These are phyloP conservation scores for Spilogale gracilis DNA, from an alignment of 2,113 vertebrate genomes.

Conservation along the genomic window DNA sequence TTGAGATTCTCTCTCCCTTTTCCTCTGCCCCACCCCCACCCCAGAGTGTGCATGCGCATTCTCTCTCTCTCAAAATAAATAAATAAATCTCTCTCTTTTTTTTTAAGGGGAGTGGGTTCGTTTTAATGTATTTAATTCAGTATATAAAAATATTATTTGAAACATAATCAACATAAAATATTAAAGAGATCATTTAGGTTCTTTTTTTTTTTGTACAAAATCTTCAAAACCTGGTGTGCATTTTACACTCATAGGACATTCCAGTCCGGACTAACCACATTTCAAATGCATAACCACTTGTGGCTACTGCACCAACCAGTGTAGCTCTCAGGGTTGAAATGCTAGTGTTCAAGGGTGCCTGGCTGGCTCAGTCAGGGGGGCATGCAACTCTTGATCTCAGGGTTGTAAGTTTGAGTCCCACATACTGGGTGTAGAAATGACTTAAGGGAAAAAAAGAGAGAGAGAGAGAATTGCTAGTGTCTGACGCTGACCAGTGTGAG, in stretches of 20 bases:
- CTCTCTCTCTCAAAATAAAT: neutral
- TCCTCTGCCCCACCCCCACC: neutral
- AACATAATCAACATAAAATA: neutral
- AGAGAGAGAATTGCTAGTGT: neutral
- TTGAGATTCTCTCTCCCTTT: neutral
- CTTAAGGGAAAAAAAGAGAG: neutral
- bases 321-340: neutral
- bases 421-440: neutral
- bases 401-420: neutral
- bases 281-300: neutral
- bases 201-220: neutral
- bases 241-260: neutral
- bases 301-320: neutral
- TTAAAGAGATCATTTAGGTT: neutral
- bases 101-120: neutral
- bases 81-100: neutral
- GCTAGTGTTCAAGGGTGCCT: neutral
- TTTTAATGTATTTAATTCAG: constrained; percentile 14
- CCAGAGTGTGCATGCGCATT: too few relatives aligned
- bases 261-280: neutral
- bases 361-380: neutral
- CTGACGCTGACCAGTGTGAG: neutral
- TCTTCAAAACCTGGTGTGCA: neutral
- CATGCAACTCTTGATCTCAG: neutral
- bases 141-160: constrained; percentile 10